These are phyloP conservation scores for Tachysurus fulvidraco DNA, from an alignment of 2,113 vertebrate genomes.

Conservation along the genomic window DNA sequence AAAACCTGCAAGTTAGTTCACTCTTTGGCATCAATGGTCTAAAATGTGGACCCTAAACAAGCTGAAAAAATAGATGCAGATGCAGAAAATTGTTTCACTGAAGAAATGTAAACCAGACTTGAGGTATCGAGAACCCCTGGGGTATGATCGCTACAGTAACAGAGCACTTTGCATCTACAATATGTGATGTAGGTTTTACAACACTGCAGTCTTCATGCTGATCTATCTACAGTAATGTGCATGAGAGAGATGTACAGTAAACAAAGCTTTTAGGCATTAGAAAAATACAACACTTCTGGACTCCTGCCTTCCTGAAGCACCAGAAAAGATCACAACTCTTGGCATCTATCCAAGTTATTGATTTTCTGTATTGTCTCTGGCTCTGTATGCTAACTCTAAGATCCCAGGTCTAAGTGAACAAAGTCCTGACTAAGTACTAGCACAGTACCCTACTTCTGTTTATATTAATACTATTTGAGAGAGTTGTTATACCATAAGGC, in stretches of 20 bases:
- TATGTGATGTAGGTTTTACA: neutral
- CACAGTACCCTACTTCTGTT: neutral
- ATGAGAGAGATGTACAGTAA: neutral
- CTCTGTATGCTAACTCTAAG: neutral
- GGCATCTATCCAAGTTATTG: conserved; percentile 5
- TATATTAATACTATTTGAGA: neutral
- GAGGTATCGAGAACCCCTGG: neutral
- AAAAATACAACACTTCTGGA: neutral
- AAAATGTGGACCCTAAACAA: neutral
- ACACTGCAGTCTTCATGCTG: neutral
- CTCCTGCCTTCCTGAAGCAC: neutral
- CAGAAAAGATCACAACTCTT: neutral
- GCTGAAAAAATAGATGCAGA: neutral
- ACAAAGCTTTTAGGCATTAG: neutral
- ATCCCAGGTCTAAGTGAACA: neutral
- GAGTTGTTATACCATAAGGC: too few species aligned
- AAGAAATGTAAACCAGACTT: neutral
- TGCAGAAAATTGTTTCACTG: neutral
- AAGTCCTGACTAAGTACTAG: neutral
- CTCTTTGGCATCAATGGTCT: neutral
- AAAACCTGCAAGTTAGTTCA: neutral
- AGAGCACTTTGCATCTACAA: neutral
- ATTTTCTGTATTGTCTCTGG: neutral
- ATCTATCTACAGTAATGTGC: neutral
- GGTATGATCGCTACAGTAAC: neutral